These are phyloP conservation scores for Thymallus thymallus DNA, from an alignment of 2,113 vertebrate species.

Conservation along the genomic window DNA sequence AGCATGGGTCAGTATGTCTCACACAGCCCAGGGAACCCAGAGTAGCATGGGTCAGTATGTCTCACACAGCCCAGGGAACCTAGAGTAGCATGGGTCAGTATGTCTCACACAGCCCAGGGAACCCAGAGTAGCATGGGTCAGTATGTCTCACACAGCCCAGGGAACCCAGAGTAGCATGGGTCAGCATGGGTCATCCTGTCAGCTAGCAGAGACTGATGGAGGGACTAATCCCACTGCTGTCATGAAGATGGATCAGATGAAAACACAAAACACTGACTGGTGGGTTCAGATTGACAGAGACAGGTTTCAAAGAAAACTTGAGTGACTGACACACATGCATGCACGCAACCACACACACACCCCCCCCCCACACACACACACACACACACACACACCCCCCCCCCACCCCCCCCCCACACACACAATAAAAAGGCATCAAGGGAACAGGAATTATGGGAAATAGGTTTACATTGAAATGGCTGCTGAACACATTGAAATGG, in stretches of 20 bases:
- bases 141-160: too few relatives aligned
- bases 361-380: too few relatives aligned
- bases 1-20: conserved; percentile 38
- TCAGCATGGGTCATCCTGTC: conserved; percentile 53
- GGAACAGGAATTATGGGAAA: background rate
- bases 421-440: conserved; percentile 1
- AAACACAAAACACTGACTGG: conserved; percentile 48
- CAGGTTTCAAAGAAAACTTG: conserved; percentile 53
- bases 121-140: conserved; percentile 37
- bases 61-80: too few relatives aligned
- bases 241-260: conserved; percentile 79
- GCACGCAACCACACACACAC: too few relatives aligned
- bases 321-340: too few relatives aligned
- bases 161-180: conserved; percentile 28
- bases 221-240: conserved; percentile 71
- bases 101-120: background rate
- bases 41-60: conserved; percentile 42
- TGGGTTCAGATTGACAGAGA: conserved; percentile 73
- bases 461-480: too few relatives aligned
- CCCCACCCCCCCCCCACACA: background rate
- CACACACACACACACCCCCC: too few relatives aligned
- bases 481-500: too few relatives aligned
- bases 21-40: background rate
- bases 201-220: conserved; percentile 60
- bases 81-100: conserved; percentile 42